These are phyloP conservation scores for Heterohyrax brucei DNA, from an alignment of 2,797 vertebrate genomes.

Conservation along the genomic window DNA sequence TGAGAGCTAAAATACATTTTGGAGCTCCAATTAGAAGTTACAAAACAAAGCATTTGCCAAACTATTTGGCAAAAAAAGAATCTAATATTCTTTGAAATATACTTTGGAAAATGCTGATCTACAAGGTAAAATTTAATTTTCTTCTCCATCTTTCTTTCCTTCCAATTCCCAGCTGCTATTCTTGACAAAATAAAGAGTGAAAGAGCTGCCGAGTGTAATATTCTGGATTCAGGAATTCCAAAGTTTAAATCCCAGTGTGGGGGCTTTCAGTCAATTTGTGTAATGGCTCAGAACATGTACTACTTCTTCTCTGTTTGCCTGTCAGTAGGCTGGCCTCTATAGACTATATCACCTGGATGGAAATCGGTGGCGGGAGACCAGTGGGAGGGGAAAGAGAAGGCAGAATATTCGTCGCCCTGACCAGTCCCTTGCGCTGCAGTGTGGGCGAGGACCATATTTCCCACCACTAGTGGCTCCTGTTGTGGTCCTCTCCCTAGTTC, in stretches of 20 bases:
- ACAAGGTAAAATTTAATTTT: background rate
- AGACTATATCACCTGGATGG: background rate
- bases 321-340: background rate
- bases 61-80: background rate
- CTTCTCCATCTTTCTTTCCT: background rate
- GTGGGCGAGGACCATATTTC: background rate
- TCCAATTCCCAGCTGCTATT: background rate
- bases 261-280: background rate
- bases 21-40: background rate
- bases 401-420: background rate
- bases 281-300: background rate
- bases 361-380: background rate
- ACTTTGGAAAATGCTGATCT: background rate
- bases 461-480: background rate
- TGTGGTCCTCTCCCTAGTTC: background rate
- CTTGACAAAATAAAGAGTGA: background rate
- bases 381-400: background rate
- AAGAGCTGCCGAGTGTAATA: background rate
- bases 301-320: background rate
- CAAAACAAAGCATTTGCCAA: background rate
- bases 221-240: background rate
- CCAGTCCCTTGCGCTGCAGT: background rate
- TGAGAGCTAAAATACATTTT: constrained; percentile 16
- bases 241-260: background rate
- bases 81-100: background rate